A percentile compares a stretch with the other conserved stretches of the same genome.
Evolutionary conservation across 1,140 invertebrate genomes (phyloP).

Genomic region (Sesamia nonagrioides): DNA sequence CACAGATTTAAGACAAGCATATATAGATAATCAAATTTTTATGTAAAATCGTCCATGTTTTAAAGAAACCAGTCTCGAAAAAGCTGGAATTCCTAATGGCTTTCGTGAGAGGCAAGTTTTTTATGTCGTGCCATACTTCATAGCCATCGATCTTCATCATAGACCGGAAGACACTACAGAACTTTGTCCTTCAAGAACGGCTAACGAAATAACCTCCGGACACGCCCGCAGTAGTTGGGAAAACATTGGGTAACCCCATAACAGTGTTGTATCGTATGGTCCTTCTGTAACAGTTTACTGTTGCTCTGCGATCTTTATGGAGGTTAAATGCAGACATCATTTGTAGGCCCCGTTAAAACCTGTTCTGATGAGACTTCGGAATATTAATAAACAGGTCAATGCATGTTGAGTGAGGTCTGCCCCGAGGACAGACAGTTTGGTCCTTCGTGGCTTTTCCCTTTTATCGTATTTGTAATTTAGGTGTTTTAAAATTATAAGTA

Average conservation of each 20-base stretch:
- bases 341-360: slow-evolving; percentile 44
- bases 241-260: not conserved
- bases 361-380: slow-evolving; percentile 37
- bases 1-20: too few species aligned
- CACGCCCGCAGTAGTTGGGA: not conserved
- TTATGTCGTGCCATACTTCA: not conserved
- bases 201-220: not conserved
- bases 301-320: slow-evolving; percentile 31
- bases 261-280: not conserved
- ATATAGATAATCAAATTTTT: not conserved
- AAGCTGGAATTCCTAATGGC: not conserved
- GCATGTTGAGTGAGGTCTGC: slow-evolving; percentile 24
- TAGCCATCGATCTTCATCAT: not conserved
- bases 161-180: not conserved
- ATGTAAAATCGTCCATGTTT: not conserved
- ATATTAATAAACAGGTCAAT: slow-evolving; percentile 28
- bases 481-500: not conserved
- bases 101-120: not conserved
- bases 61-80: not conserved
- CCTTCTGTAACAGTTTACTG: not conserved
- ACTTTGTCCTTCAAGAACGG: not conserved
- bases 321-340: slow-evolving; percentile 34
- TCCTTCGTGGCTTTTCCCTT: not conserved
- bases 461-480: not conserved
- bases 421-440: not conserved